Conservation (phyloP, 2,888 invertebrate genomes). For the Chrysotoxum bicinctum region DNA sequence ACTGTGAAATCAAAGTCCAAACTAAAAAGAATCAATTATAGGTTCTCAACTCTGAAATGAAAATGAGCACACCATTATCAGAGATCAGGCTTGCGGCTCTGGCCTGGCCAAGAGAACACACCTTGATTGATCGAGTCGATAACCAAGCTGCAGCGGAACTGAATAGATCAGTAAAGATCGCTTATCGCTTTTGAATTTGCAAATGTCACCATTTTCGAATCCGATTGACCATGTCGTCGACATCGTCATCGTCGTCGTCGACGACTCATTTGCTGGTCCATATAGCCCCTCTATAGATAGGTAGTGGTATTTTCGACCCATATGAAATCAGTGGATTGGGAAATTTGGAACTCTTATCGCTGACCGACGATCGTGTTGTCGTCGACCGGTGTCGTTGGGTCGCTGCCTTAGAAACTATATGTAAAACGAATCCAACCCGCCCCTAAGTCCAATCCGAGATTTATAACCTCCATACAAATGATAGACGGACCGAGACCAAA, state of each 20-base stretch:
- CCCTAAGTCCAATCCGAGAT: conserved; percentile 62
- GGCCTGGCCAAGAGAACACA: conserved; percentile 29
- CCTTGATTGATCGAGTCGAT: conserved; percentile 71
- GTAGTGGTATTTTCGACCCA: background rate
- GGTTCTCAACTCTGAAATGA: conserved; percentile 8
- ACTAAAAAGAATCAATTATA: conserved; percentile 24
- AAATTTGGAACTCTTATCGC: conserved; percentile 52
- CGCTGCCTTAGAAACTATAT: background rate
- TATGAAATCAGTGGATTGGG: conserved; percentile 14
- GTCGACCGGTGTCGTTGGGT: conserved; percentile 28
- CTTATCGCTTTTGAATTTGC: conserved; percentile 66
- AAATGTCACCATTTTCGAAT: conserved; percentile 67
- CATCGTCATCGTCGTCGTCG: conserved; percentile 1
- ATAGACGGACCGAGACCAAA: conserved; percentile 72
- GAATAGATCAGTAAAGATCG: conserved; percentile 70
- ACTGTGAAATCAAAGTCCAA: conserved; percentile 59
- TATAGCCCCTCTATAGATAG: conserved; percentile 25
- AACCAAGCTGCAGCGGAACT: conserved; percentile 65
- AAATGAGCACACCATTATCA: background rate
- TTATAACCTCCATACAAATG: conserved; percentile 71
- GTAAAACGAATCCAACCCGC: conserved; percentile 30
- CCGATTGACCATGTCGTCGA: conserved; percentile 56
- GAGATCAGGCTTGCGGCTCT: background rate
- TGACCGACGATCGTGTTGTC: conserved; percentile 52
- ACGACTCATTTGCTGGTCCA: conserved; percentile 35